A percentile compares a stretch with the other conserved stretches of the same genome.
Conservation (phyloP, 1,140 invertebrate species). For the Luehdorfia chinensis region DNA sequence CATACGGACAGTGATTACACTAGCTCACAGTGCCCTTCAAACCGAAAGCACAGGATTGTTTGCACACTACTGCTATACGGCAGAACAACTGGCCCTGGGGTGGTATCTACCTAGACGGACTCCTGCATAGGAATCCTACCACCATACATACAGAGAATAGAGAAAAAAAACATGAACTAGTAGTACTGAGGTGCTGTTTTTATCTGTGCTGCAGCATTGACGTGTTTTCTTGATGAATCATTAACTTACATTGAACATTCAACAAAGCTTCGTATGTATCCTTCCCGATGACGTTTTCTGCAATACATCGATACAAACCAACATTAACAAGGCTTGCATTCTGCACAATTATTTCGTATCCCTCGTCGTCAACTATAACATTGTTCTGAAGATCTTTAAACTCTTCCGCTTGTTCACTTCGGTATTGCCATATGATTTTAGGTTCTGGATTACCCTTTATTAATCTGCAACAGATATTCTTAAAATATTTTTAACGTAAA, state of each 20-base stretch:
- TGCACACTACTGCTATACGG: too few species aligned
- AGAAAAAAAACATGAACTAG: too few species aligned
- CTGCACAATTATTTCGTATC: constrained; percentile 22
- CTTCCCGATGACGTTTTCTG: constrained; percentile 46
- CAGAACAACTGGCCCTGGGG: too few species aligned
- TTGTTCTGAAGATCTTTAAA: constrained; percentile 23
- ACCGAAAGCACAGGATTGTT: too few species aligned
- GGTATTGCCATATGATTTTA: constrained; percentile 41
- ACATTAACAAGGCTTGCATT: constrained; percentile 25
- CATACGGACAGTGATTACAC: too few species aligned
- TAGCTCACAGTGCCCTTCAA: too few species aligned
- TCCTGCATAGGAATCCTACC: too few species aligned
- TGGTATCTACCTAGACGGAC: too few species aligned
- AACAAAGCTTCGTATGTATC: constrained; percentile 47
- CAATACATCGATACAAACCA: constrained; percentile 57
- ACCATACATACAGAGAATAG: too few species aligned
- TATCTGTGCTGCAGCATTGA: too few species aligned
- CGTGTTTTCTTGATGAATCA: too few species aligned
- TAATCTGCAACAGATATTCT: constrained; percentile 34
- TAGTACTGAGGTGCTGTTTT: too few species aligned
- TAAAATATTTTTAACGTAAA: neutral
- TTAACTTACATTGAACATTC: constrained; percentile 58
- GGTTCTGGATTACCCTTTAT: constrained; percentile 45
- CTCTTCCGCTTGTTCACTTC: constrained; percentile 9
- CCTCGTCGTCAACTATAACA: constrained; percentile 20